phyloP scores from a whole-genome alignment of 1,140 invertebrate genomes.

The Physella acuta region DNA sequence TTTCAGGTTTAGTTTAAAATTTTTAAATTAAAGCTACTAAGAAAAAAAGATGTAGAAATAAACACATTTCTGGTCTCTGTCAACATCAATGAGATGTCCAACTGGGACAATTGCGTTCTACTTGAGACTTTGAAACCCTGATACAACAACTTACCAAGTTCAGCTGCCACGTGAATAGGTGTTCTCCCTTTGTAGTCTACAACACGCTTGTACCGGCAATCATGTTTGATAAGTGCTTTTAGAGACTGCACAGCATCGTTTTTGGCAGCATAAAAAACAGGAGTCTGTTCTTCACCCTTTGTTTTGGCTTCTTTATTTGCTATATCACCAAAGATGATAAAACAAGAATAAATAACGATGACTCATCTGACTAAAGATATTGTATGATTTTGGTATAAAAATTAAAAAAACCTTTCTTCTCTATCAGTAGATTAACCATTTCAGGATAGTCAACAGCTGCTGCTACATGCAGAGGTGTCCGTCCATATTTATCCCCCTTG shows the following conservation, averaged over 20 bases:
- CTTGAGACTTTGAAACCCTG: neutral
- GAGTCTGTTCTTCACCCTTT: conserved; percentile 50
- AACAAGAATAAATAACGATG: too few species aligned
- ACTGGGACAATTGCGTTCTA: neutral
- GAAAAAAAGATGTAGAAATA: too few species aligned
- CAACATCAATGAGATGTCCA: too few species aligned
- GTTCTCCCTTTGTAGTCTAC: conserved; percentile 53
- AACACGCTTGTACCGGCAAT: conserved; percentile 43
- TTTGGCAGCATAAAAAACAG: conserved; percentile 56
- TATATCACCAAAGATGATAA: too few species aligned
- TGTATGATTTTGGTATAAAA: too few species aligned
- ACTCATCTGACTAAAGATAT: too few species aligned
- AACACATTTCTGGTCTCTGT: too few species aligned
- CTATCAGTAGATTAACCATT: conserved; percentile 51
- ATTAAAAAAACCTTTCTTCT: conserved; percentile 51
- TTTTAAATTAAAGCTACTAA: too few species aligned
- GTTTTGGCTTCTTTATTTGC: conserved; percentile 50
- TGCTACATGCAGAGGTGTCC: conserved; percentile 56
- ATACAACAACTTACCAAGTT: conserved; percentile 44
- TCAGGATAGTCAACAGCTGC: conserved; percentile 54
- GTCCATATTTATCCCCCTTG: conserved; percentile 44
- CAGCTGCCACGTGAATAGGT: conserved; percentile 53
- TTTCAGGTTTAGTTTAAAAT: too few species aligned
- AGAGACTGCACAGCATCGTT: conserved; percentile 51
- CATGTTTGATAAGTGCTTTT: conserved; percentile 46